These are phyloP conservation scores for Lasiurus borealis DNA, from an alignment of 2,113 vertebrate genomes.

Conservation along the genomic window DNA sequence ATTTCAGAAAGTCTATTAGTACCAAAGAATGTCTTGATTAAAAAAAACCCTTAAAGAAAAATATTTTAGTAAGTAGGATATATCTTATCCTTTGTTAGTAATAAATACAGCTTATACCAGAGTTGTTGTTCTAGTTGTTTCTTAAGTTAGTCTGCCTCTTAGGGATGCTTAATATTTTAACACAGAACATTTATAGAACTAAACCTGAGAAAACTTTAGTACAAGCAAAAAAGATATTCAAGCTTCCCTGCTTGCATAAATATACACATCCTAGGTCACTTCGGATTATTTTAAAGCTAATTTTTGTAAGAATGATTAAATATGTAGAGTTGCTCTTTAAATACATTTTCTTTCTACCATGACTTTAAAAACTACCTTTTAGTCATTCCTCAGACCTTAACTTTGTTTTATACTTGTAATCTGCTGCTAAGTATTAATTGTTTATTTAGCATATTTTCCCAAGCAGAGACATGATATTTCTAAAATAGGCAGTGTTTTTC, in stretches of 20 bases:
- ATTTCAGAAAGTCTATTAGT: conserved; percentile 5
- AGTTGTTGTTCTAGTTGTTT: background rate
- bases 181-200: background rate
- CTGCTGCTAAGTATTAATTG: conserved; percentile 17
- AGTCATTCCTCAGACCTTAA: conserved; percentile 24
- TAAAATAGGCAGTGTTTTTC: background rate
- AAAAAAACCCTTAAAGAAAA: conserved; percentile 24
- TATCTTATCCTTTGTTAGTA: background rate
- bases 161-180: conserved; percentile 18
- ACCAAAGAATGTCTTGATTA: conserved; percentile 17
- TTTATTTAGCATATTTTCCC: conserved; percentile 29
- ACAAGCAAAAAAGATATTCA: conserved; percentile 17
- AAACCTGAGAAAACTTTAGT: background rate
- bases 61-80: conserved; percentile 41
- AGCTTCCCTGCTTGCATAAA: background rate
- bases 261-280: background rate
- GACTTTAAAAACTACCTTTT: conserved; percentile 47
- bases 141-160: conserved; percentile 8
- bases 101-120: background rate
- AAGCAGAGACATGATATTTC: conserved; percentile 20
- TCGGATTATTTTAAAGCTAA: conserved; percentile 10
- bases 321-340: background rate
- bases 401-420: conserved; percentile 10
- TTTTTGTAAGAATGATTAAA: conserved; percentile 19
- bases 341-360: background rate